phyloP scores from a whole-genome alignment of 2,888 invertebrate genomes.

The Diabrotica balteata region DNA sequence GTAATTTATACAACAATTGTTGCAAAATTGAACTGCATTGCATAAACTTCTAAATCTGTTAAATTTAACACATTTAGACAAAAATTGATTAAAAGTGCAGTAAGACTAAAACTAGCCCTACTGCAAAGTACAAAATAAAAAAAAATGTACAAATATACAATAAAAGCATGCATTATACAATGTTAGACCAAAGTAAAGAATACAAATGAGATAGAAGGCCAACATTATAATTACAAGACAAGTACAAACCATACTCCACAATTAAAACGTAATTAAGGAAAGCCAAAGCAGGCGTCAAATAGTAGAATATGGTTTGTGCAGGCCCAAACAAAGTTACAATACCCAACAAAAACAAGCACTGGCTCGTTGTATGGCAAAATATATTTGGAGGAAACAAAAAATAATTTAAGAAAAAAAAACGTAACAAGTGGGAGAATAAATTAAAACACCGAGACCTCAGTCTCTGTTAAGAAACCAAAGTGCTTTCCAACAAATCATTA shows the following conservation, averaged over 20 bases:
- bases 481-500: slow-evolving; percentile 40
- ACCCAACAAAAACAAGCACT: slow-evolving; percentile 52
- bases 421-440: slow-evolving; percentile 50
- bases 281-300: slow-evolving; percentile 15
- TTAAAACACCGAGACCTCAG: slow-evolving; percentile 56
- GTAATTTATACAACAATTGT: slow-evolving; percentile 17
- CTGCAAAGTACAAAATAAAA: slow-evolving; percentile 33
- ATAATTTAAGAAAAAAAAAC: slow-evolving; percentile 42
- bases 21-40: slow-evolving; percentile 16
- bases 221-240: slow-evolving; percentile 54
- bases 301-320: slow-evolving; percentile 43
- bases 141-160: slow-evolving; percentile 46
- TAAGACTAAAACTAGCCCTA: slow-evolving; percentile 45
- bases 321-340: slow-evolving; percentile 46
- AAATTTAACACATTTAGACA: slow-evolving; percentile 22
- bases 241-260: slow-evolving; percentile 44
- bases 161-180: slow-evolving; percentile 57
- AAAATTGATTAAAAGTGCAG: slow-evolving; percentile 25
- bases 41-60: slow-evolving; percentile 16
- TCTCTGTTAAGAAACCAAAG: slow-evolving; percentile 56
- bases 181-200: slow-evolving; percentile 59
- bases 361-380: slow-evolving; percentile 57
- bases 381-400: slow-evolving; percentile 42
- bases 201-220: slow-evolving; percentile 61
- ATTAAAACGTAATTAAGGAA: slow-evolving; percentile 3